Evolutionary conservation across 1,140 invertebrate species (phyloP).

Genomic region (Sminthurinus signatus): DNA sequence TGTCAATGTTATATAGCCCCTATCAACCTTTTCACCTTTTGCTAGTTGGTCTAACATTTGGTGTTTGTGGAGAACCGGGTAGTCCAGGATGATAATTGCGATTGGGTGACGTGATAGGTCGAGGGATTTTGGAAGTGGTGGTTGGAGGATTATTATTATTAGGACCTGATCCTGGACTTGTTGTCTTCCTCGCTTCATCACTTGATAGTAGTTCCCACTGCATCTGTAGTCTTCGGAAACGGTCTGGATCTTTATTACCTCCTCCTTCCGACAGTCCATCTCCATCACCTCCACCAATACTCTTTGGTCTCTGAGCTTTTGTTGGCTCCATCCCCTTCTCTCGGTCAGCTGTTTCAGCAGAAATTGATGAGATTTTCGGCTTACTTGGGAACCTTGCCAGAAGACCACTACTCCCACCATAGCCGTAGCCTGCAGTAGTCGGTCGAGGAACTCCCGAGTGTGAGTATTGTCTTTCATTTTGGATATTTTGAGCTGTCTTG

Average conservation of each 20-base stretch:
- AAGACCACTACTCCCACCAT: not conserved
- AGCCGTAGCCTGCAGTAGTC: not conserved
- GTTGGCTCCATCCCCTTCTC: conserved; percentile 32
- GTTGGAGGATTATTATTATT: conserved; percentile 41
- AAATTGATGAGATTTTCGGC: conserved; percentile 23
- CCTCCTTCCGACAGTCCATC: conserved; percentile 13
- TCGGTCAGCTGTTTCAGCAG: conserved; percentile 8
- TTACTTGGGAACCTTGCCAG: conserved; percentile 24
- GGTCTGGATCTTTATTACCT: conserved; percentile 18
- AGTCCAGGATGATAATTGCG: conserved; percentile 15
- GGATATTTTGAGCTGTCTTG: conserved; percentile 37
- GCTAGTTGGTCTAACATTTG: conserved; percentile 6
- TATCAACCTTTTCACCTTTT: conserved; percentile 6
- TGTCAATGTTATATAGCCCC: too few relatives aligned
- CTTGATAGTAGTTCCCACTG: conserved; percentile 71
- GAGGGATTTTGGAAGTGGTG: conserved; percentile 62
- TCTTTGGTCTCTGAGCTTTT: conserved; percentile 23
- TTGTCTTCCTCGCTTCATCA: conserved; percentile 26
- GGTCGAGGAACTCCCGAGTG: not conserved
- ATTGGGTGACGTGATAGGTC: conserved; percentile 57
- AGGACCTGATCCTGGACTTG: conserved; percentile 46
- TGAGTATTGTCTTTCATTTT: conserved; percentile 8
- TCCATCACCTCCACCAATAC: conserved; percentile 6
- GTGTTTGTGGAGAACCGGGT: too few relatives aligned
- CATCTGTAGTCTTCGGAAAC: conserved; percentile 69